phyloP scores from a whole-genome alignment of 1,140 invertebrate species.

The Venustaconcha ellipsiformis region DNA sequence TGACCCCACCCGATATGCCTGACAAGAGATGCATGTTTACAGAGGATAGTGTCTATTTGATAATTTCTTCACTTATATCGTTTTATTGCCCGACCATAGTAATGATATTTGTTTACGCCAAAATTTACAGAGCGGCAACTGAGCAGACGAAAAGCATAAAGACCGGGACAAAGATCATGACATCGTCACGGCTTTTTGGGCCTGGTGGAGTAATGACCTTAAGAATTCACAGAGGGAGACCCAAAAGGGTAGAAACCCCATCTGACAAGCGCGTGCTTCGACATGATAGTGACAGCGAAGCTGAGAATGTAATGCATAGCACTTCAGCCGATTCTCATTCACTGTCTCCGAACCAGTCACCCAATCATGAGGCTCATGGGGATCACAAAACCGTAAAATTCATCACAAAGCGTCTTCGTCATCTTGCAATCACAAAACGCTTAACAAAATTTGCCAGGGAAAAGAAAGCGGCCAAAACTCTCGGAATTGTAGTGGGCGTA shows the following conservation, averaged over 20 bases:
- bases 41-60: constrained; percentile 69
- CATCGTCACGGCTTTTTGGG: constrained; percentile 46
- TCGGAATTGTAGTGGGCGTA: constrained; percentile 94
- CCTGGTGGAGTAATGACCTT: constrained; percentile 62
- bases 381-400: constrained; percentile 49
- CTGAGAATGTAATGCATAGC: constrained; percentile 14
- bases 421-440: constrained; percentile 64
- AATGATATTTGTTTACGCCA: constrained; percentile 70
- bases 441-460: constrained; percentile 75
- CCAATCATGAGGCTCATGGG: constrained; percentile 21
- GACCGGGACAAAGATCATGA: constrained; percentile 51
- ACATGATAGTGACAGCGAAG: constrained; percentile 26
- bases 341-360: constrained; percentile 35
- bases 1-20: constrained; percentile 44
- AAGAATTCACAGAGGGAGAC: constrained; percentile 60
- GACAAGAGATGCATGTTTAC: constrained; percentile 66
- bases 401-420: constrained; percentile 57
- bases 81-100: constrained; percentile 71
- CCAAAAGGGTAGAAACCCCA: constrained; percentile 27
- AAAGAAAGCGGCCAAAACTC: constrained; percentile 93
- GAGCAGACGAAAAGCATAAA: constrained; percentile 60
- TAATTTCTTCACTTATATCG: constrained; percentile 70
- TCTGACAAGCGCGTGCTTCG: constrained; percentile 6
- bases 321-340: constrained; percentile 37
- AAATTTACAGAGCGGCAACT: constrained; percentile 63